Evolutionary conservation across 2,888 invertebrate genomes (phyloP).

Genomic region (Agonopterix arenella): DNA sequence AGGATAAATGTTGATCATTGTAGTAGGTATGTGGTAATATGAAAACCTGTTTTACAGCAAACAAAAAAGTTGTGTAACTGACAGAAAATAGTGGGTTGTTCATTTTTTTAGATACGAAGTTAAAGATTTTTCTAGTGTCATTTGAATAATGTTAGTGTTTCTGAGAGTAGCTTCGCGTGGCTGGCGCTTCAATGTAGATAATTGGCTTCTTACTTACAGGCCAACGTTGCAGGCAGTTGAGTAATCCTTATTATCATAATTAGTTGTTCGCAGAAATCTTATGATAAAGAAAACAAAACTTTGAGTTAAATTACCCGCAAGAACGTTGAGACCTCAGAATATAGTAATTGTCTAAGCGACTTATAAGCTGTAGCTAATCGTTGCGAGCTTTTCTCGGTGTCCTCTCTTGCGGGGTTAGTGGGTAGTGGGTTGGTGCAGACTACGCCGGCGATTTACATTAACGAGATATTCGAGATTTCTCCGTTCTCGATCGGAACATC

Average conservation of each 20-base stretch:
- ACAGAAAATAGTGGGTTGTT: background rate
- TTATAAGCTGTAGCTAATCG: constrained; percentile 12
- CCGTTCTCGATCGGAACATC: constrained; percentile 45
- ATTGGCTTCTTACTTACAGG: constrained; percentile 41
- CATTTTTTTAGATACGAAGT: background rate
- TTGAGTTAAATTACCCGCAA: constrained; percentile 4
- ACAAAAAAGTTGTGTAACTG: no score
- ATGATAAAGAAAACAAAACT: constrained; percentile 6
- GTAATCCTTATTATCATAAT: constrained; percentile 34
- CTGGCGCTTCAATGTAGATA: constrained; percentile 33
- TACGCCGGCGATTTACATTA: constrained; percentile 57
- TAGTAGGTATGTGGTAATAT: no score
- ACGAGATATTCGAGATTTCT: constrained; percentile 63
- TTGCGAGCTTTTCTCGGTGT: constrained; percentile 28
- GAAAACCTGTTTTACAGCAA: no score
- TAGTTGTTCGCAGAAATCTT: constrained; percentile 12
- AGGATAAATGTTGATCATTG: background rate
- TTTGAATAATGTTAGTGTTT: constrained; percentile 30
- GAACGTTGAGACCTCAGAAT: constrained; percentile 6
- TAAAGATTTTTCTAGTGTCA: background rate
- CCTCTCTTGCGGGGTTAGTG: constrained; percentile 55
- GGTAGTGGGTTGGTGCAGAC: constrained; percentile 62
- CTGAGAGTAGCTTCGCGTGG: constrained; percentile 34
- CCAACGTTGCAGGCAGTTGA: constrained; percentile 30
- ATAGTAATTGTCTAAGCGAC: constrained; percentile 14